These are phyloP conservation scores for Ctenopoma multispine DNA, from an alignment of 2,797 vertebrate species.

Conservation along the genomic window DNA sequence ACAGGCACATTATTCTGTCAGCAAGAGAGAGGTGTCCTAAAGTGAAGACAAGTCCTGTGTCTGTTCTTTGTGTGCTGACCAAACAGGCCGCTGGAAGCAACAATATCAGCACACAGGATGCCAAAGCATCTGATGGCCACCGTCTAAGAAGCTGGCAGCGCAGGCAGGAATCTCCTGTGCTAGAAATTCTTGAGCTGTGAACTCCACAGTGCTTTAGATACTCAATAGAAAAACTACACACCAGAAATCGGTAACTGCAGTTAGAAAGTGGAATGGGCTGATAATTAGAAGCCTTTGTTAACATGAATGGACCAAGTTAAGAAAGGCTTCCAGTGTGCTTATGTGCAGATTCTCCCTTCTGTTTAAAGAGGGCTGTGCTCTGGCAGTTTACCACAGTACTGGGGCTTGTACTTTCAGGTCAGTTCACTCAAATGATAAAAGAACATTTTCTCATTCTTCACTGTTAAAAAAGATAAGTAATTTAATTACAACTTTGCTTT, in stretches of 20 bases:
- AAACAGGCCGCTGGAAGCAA: slow-evolving; percentile 11
- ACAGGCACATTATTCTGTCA: background rate
- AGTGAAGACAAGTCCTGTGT: slow-evolving; percentile 11
- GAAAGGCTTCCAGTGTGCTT: slow-evolving; percentile 1
- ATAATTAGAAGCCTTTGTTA: slow-evolving; percentile 3
- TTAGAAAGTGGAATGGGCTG: background rate
- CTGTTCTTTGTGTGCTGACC: slow-evolving; percentile 16
- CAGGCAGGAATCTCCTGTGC: background rate
- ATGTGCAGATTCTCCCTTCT: background rate
- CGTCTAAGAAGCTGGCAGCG: slow-evolving; percentile 24
- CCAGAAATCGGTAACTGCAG: slow-evolving; percentile 18
- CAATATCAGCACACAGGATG: slow-evolving; percentile 11
- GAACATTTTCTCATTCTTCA: background rate
- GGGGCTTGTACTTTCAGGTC: background rate
- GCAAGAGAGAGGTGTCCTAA: background rate
- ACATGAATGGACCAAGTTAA: background rate
- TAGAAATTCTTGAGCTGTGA: slow-evolving; percentile 31
- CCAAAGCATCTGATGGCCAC: slow-evolving; percentile 23
- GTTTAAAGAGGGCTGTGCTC: background rate
- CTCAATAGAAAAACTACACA: background rate
- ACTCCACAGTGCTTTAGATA: background rate
- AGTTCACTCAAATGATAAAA: background rate
- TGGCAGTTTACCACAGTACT: background rate
- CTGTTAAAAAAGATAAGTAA: background rate
- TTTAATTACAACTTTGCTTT: background rate